phyloP scores from a whole-genome alignment of 2,797 vertebrate genomes.

The Premnoplex brunnescens region DNA sequence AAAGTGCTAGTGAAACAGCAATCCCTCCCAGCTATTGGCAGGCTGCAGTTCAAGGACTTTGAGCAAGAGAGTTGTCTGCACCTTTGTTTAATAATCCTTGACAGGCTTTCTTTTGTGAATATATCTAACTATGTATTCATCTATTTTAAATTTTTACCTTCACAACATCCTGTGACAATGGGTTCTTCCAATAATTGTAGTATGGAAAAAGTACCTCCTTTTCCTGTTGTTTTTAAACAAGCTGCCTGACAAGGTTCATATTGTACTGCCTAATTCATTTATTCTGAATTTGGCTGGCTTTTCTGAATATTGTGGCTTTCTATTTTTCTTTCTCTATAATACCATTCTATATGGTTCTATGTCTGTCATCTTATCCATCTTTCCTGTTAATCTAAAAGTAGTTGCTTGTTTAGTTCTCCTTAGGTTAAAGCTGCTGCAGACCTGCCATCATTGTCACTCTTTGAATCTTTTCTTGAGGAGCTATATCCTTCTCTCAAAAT shows the following conservation, averaged over 20 bases:
- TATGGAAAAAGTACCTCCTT: conserved; percentile 19
- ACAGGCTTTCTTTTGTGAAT: not conserved
- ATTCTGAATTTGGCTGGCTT: too few relatives aligned
- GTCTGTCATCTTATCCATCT: not conserved
- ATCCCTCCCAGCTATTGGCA: not conserved
- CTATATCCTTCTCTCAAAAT: not conserved
- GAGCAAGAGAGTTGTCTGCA: not conserved
- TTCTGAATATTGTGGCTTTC: too few relatives aligned
- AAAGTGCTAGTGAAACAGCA: not conserved
- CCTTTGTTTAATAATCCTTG: conserved; percentile 5
- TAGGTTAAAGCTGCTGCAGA: not conserved
- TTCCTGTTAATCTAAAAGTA: not conserved
- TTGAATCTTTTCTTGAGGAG: not conserved
- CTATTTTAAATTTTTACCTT: not conserved
- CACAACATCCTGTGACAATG: not conserved
- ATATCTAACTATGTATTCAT: not conserved
- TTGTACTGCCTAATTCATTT: not conserved
- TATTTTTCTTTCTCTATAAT: not conserved
- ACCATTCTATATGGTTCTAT: not conserved
- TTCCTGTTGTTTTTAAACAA: conserved; percentile 27
- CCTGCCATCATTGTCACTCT: rapidly evolving
- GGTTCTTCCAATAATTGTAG: not conserved
- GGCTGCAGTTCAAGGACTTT: not conserved
- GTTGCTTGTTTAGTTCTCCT: not conserved
- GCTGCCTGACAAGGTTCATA: not conserved